Evolutionary conservation across 2,113 vertebrate genomes (phyloP).

Genomic region (Talpa occidentalis): DNA sequence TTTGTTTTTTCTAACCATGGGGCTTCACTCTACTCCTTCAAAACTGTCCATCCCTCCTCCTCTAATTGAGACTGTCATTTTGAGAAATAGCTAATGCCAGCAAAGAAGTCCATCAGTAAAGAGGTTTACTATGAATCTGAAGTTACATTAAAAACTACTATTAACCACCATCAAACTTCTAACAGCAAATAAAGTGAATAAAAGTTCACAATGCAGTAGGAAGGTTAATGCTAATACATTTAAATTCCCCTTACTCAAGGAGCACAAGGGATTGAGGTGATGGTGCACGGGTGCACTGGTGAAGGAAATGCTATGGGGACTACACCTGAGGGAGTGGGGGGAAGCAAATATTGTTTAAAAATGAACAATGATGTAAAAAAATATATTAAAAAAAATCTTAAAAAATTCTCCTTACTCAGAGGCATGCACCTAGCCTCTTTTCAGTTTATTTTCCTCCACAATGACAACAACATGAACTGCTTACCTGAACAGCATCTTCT

Average conservation of each 20-base stretch:
- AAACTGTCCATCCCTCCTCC: background rate
- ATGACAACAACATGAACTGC: background rate
- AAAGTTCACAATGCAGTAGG: background rate
- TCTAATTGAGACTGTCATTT: background rate
- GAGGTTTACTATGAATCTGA: background rate
- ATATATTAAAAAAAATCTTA: no score
- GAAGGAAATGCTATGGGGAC: no score
- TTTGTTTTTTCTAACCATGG: background rate
- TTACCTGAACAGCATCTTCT: conserved; percentile 95
- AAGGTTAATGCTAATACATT: background rate
- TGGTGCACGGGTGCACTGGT: no score
- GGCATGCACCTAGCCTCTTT: background rate
- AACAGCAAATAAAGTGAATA: background rate
- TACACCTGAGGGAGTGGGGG: no score
- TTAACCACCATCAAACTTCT: background rate
- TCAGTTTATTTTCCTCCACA: background rate
- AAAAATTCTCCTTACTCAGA: background rate
- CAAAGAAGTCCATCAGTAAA: background rate
- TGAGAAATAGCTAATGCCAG: background rate
- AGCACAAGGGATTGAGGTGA: no score
- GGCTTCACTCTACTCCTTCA: background rate
- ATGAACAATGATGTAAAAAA: no score
- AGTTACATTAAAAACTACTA: background rate
- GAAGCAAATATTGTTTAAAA: no score
- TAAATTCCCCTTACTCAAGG: no score